Evolutionary conservation across 1,140 invertebrate genomes (phyloP).

Genomic region (Drosophila baimaii): DNA sequence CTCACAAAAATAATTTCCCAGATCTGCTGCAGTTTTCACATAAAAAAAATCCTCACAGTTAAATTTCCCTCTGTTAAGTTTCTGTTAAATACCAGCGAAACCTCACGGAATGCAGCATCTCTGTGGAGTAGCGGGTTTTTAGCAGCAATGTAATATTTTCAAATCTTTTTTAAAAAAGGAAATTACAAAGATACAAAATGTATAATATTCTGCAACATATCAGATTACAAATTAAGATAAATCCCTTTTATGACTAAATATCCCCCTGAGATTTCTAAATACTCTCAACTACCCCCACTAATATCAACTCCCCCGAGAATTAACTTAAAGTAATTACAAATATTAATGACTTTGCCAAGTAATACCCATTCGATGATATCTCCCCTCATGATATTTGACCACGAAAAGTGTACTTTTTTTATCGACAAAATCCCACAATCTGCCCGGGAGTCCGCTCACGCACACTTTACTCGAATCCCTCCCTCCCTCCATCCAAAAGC

Average conservation of each 20-base stretch:
- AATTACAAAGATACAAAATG: no score
- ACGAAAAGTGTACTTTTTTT: slow-evolving; percentile 32
- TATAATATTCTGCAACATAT: no score
- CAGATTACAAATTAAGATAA: no score
- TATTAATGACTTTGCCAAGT: slow-evolving; percentile 11
- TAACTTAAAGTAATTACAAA: slow-evolving; percentile 2
- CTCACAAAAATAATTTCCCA: no score
- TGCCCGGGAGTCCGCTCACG: slow-evolving; percentile 32
- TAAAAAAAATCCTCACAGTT: no score
- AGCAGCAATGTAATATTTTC: no score
- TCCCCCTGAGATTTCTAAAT: not conserved
- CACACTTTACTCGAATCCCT: slow-evolving; percentile 5
- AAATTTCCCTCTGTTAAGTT: no score
- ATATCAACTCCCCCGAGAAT: not conserved
- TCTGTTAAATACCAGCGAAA: no score
- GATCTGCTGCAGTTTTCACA: no score
- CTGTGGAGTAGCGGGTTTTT: no score
- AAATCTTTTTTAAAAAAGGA: no score
- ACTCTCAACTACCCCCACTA: not conserved
- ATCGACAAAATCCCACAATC: slow-evolving; percentile 33
- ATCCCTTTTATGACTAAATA: not conserved
- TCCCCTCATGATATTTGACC: slow-evolving; percentile 14
- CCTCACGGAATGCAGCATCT: no score
- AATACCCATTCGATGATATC: not conserved
- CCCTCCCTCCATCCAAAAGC: slow-evolving; percentile 6